Conservation (phyloP, 1,140 invertebrate species). For the Euwallacea similis region DNA sequence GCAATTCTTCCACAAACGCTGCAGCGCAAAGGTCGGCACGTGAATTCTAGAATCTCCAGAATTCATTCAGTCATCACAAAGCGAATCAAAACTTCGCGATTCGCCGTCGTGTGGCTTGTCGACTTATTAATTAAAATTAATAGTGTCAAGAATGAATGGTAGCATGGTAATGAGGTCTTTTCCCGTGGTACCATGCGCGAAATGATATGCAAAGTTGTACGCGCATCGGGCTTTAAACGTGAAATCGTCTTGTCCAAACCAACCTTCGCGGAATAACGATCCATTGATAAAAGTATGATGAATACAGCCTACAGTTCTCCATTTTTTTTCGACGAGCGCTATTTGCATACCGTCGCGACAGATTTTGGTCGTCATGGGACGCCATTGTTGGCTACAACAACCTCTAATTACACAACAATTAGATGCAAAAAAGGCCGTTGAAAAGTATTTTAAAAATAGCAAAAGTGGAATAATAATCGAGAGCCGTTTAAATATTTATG, state of each 20-base stretch:
- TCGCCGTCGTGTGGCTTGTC: not conserved
- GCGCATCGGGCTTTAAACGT: not conserved
- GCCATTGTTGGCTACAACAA: not conserved
- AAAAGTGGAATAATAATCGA: not conserved
- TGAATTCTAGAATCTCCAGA: too few species aligned
- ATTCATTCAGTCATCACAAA: too few species aligned
- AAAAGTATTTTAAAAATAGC: not conserved
- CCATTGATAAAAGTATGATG: not conserved
- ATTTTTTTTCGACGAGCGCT: too few species aligned
- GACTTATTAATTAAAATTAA: slow-evolving; percentile 4
- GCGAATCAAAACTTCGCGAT: too few species aligned
- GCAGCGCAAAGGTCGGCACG: too few species aligned
- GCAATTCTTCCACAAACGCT: too few species aligned
- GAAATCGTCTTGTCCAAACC: not conserved
- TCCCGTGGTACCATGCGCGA: not conserved
- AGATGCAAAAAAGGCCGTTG: not conserved
- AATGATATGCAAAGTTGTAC: slow-evolving; percentile 2
- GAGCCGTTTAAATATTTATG: not conserved
- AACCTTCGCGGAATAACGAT: not conserved
- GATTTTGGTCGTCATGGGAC: not conserved
- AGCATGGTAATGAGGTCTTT: not conserved
- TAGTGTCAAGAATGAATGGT: slow-evolving; percentile 5
- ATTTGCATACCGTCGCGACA: too few species aligned
- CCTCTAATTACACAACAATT: not conserved
- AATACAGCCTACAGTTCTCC: not conserved